phyloP scores from a whole-genome alignment of 2,113 vertebrate genomes.

The Notothenia rossii region DNA sequence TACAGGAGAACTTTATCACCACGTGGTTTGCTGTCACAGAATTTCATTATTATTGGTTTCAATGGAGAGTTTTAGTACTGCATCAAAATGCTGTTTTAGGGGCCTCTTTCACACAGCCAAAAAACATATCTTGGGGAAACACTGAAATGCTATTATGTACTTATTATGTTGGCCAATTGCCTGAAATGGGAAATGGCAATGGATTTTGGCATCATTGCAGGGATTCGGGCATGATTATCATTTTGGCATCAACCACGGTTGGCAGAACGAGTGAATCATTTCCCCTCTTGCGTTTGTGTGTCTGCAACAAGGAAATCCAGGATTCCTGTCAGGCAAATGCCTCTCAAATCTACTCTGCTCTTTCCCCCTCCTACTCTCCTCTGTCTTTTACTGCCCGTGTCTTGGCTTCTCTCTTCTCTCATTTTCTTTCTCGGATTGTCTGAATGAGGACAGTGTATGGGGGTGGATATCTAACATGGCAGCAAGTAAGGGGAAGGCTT shows the following conservation, averaged over 20 bases:
- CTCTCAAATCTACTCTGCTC: slow-evolving; percentile 60
- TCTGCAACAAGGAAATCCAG: slow-evolving; percentile 48
- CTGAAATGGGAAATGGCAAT: slow-evolving; percentile 72
- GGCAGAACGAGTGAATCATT: slow-evolving; percentile 63
- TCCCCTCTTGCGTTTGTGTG: slow-evolving; percentile 46
- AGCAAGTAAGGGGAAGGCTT: slow-evolving; percentile 50
- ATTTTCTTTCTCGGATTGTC: slow-evolving; percentile 30
- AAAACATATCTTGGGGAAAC: slow-evolving; percentile 75
- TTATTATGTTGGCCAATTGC: slow-evolving; percentile 75
- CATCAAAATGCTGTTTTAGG: slow-evolving; percentile 64
- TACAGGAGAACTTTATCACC: slow-evolving; percentile 54
- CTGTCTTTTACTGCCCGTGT: slow-evolving; percentile 27
- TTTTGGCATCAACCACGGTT: slow-evolving; percentile 69
- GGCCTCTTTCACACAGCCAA: slow-evolving; percentile 56
- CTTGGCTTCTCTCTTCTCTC: slow-evolving; percentile 24
- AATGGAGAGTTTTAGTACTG: slow-evolving; percentile 67
- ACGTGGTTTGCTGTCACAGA: slow-evolving; percentile 61
- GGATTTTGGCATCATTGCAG: slow-evolving; percentile 71
- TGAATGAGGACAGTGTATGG: slow-evolving; percentile 20
- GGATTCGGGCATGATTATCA: slow-evolving; percentile 74
- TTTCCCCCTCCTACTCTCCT: slow-evolving; percentile 38
- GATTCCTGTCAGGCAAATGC: slow-evolving; percentile 54
- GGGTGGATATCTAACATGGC: slow-evolving; percentile 51
- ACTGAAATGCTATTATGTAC: slow-evolving; percentile 77
- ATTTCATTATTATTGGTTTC: slow-evolving; percentile 70